Evolutionary conservation across 2,888 invertebrate species (phyloP).

Genomic region (Octodonta nipae): DNA sequence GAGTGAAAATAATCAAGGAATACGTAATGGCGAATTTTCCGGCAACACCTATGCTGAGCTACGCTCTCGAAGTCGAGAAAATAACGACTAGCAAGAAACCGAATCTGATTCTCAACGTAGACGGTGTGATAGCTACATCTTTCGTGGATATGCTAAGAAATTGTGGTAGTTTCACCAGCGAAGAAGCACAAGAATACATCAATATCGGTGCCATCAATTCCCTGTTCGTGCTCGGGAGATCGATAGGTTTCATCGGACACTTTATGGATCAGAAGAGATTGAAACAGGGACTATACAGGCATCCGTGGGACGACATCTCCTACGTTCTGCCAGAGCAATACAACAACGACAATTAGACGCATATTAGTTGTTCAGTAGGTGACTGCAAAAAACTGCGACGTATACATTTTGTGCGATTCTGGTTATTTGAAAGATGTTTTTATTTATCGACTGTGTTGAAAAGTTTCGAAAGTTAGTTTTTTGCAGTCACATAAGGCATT

Average conservation of each 20-base stretch:
- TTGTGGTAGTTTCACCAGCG: constrained; percentile 87
- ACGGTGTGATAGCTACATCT: constrained; percentile 93
- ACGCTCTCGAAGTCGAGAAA: constrained; percentile 95
- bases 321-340: constrained; percentile 69
- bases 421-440: no score
- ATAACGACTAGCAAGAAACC: constrained; percentile 99
- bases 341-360: constrained; percentile 25
- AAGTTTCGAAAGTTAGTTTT: no score
- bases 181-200: constrained; percentile 95
- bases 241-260: constrained; percentile 97
- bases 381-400: no score
- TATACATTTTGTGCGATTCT: no score
- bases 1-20: constrained; percentile 92
- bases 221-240: constrained; percentile 91
- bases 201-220: constrained; percentile 97
- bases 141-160: constrained; percentile 93
- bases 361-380: no score
- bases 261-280: constrained; percentile 96
- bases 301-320: constrained; percentile 99
- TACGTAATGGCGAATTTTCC: constrained; percentile 91
- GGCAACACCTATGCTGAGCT: constrained; percentile 81
- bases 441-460: no score
- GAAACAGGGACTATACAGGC: constrained; percentile 96
- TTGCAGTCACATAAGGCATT: no score
- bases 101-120: constrained; percentile 98